Evolutionary conservation across 2,113 vertebrate genomes (phyloP).

Genomic region (Nettapus auritus): DNA sequence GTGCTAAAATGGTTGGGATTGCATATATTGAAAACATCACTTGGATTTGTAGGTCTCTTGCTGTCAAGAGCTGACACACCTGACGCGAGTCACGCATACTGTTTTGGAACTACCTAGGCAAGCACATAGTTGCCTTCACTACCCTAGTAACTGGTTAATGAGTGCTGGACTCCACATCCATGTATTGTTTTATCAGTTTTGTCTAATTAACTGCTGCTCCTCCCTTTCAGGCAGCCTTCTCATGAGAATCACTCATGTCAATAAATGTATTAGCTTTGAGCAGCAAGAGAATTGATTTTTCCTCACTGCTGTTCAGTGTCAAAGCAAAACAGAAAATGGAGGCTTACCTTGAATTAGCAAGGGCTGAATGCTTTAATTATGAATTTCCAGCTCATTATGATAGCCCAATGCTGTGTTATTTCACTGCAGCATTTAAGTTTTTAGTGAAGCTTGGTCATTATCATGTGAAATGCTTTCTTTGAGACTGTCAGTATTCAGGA

Average conservation of each 20-base stretch:
- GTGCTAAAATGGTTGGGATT: neutral
- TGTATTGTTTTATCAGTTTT: neutral
- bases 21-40: neutral
- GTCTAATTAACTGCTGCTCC: neutral
- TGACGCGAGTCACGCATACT: neutral
- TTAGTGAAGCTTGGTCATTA: neutral
- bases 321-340: neutral
- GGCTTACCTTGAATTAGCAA: slow-evolving; percentile 27
- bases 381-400: neutral
- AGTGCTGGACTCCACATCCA: neutral
- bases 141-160: neutral
- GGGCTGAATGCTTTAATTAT: neutral
- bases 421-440: neutral
- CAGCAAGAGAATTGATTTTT: neutral
- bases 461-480: neutral
- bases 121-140: neutral
- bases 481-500: neutral
- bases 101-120: neutral
- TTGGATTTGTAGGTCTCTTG: neutral
- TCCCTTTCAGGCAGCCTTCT: neutral
- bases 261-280: slow-evolving; percentile 25
- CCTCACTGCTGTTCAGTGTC: neutral
- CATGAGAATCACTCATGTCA: neutral
- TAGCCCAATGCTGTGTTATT: neutral
- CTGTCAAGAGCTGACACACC: neutral